Evolutionary conservation across 2,888 invertebrate species (phyloP).

Genomic region (Aleiodes leptofemur): DNA sequence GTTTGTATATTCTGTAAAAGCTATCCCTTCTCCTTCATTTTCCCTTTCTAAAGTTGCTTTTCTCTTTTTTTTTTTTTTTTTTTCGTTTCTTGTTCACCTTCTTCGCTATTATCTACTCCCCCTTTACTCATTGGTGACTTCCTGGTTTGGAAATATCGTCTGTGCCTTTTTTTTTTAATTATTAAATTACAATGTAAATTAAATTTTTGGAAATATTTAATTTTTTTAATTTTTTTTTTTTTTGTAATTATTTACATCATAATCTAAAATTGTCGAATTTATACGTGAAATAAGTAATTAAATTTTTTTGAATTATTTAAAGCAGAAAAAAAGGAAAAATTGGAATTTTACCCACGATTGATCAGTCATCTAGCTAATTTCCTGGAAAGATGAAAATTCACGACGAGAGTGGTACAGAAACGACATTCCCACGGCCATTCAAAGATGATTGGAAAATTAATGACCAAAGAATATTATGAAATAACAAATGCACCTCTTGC

Average conservation of each 20-base stretch:
- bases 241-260: no score
- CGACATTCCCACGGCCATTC: constrained; percentile 66
- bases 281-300: no score
- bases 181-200: no score
- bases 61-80: constrained; percentile 11
- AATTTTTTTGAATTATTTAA: no score
- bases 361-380: constrained; percentile 13
- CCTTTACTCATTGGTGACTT: constrained; percentile 46
- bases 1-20: constrained; percentile 33
- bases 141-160: constrained; percentile 32
- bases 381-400: constrained; percentile 14
- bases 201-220: no score
- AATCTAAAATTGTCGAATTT: no score
- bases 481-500: constrained; percentile 30
- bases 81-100: constrained; percentile 27
- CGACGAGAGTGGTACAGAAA: constrained; percentile 54
- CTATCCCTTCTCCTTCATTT: constrained; percentile 41
- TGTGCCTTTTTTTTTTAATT: constrained; percentile 13
- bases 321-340: neutral
- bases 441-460: constrained; percentile 46
- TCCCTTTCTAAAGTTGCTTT: constrained; percentile 29
- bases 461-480: constrained; percentile 27
- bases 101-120: constrained; percentile 38
- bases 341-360: constrained; percentile 24
- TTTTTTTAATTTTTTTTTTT: no score